Percentiles rank a stretch among this genome's conserved stretches.
These are phyloP conservation scores for Diabrotica undecimpunctata DNA, from an alignment of 1,140 invertebrate genomes.

Conservation along the genomic window DNA sequence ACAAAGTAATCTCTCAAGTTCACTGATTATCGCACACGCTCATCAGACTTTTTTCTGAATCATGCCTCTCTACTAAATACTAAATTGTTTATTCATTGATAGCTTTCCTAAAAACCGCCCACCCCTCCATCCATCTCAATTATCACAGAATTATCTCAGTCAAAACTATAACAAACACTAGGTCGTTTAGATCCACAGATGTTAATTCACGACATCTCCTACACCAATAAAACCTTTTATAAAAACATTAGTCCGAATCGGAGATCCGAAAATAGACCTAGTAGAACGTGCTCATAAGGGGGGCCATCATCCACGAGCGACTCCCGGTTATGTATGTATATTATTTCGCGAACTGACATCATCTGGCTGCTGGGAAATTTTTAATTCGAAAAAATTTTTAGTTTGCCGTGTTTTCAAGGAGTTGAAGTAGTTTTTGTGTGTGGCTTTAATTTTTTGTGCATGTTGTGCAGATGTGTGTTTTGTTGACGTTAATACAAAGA, in stretches of 20 bases:
- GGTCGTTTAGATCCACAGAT: background rate
- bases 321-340: slow-evolving; percentile 10
- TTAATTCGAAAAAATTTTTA: slow-evolving; percentile 22
- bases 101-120: no score
- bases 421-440: no score
- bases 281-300: slow-evolving; percentile 20
- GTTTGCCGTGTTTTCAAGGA: slow-evolving; percentile 14
- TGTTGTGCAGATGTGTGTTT: background rate
- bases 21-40: no score
- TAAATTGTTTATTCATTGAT: no score
- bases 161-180: no score
- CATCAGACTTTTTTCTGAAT: no score
- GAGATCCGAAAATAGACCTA: slow-evolving; percentile 23
- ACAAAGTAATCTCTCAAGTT: no score
- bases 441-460: background rate
- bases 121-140: no score
- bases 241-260: slow-evolving; percentile 10
- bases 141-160: no score
- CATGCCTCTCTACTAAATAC: no score
- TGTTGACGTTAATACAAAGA: no score
- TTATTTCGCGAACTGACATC: slow-evolving; percentile 38
- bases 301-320: slow-evolving; percentile 3
- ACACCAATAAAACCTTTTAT: slow-evolving; percentile 33
- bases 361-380: slow-evolving; percentile 8
- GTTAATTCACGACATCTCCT: slow-evolving; percentile 34